A percentile compares a stretch with the other conserved stretches of the same genome.
Conservation (phyloP, 2,888 invertebrate genomes). For the Lochmaea capreae region DNA sequence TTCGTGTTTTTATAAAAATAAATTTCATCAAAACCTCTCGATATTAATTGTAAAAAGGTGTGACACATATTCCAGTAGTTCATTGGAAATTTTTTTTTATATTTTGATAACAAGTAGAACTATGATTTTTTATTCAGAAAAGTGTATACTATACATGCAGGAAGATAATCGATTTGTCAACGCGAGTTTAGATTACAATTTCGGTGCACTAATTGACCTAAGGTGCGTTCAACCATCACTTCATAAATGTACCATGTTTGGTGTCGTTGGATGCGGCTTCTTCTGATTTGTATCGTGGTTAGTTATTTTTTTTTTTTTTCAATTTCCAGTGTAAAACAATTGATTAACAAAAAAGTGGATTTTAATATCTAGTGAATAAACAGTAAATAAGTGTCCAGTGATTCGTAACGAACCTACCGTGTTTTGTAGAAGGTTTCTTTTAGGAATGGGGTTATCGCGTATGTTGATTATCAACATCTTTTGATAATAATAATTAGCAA, state of each 20-base stretch:
- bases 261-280: slow-evolving; percentile 60
- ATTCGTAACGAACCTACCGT: slow-evolving; percentile 32
- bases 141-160: slow-evolving; percentile 56
- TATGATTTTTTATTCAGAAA: slow-evolving; percentile 47
- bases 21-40: slow-evolving; percentile 24
- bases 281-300: slow-evolving; percentile 18
- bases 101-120: slow-evolving; percentile 25
- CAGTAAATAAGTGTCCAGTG: slow-evolving; percentile 18
- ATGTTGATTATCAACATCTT: slow-evolving; percentile 55
- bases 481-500: slow-evolving; percentile 51
- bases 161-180: slow-evolving; percentile 71
- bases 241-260: slow-evolving; percentile 62
- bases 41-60: slow-evolving; percentile 6
- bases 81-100: slow-evolving; percentile 23
- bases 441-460: slow-evolving; percentile 41
- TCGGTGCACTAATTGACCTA: slow-evolving; percentile 68
- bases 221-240: slow-evolving; percentile 64
- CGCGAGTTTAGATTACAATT: slow-evolving; percentile 68
- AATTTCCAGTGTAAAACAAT: slow-evolving; percentile 7
- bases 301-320: slow-evolving; percentile 12
- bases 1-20: slow-evolving; percentile 54
- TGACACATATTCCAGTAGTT: slow-evolving; percentile 6
- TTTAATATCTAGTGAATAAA: slow-evolving; percentile 1
- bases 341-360: slow-evolving; percentile 16
- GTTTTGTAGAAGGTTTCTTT: slow-evolving; percentile 28